Evolutionary conservation across 2,113 vertebrate genomes (phyloP), one percentile per base, ranked within the genome.

Genomic region (Dasyornis broadbenti): DNA sequence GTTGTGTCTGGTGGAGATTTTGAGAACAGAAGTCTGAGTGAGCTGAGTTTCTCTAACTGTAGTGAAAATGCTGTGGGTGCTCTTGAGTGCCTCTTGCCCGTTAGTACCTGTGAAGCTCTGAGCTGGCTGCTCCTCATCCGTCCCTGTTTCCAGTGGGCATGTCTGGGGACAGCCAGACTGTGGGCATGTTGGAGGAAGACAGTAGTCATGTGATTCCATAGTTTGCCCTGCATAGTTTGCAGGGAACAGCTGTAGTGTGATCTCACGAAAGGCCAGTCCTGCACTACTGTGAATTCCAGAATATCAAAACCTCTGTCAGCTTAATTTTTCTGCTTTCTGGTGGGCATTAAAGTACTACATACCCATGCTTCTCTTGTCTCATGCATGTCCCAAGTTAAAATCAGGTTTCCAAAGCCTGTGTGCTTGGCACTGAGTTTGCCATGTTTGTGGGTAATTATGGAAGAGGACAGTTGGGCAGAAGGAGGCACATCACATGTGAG

Each of bases 111-210:
- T 15, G 35, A 5, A 45, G 52, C 52, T 85, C 47, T 2, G 64
- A 33, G 47, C 7, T 56, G 86, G 19, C 80, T 80, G 3, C 10
- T 1, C 14, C 42, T 45, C 1, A 0, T 39, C 2, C 19, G 5
- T 47, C 80, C 47, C 13, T 24, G 15, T 64, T 85, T 30, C 37
- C 35, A 13, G 1, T 7, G 50, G 10, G 27, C 39, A 1, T 1
- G 4, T 35, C 53, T 39, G 84, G 73, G 72, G 33, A 31, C 64
- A 57, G 80, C 39, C 35, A 13, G 49, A 42, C 5, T 8, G 1
- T 23, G 64, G 57, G 16, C 9, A 2, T 13, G 3, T 12, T 73
- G 59, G 39, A 45, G 45, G 49, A 18, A 20, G 66, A 7, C 35
- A 33, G 22, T 5, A 28, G 71, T 10, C 10, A 5, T 21, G 53